Conservation (phyloP, 2,888 invertebrate genomes). For the Brenthis ino region DNA sequence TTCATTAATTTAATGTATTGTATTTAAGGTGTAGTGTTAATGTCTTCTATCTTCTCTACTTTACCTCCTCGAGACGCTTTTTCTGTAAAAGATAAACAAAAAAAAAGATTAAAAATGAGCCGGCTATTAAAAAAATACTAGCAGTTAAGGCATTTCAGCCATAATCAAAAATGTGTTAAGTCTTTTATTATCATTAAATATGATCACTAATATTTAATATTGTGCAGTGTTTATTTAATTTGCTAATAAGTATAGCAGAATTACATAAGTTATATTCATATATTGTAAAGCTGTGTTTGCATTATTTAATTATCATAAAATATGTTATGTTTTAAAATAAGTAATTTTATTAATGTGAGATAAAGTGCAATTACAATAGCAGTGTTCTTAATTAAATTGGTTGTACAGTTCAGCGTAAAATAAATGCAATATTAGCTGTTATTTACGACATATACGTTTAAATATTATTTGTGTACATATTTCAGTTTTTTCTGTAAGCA, state of each 20-base stretch:
- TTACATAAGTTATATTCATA: not conserved
- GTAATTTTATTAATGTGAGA: conserved; percentile 44
- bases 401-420: conserved; percentile 18
- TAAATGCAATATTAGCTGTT: conserved; percentile 22
- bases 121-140: not conserved
- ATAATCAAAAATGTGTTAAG: not conserved
- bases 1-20: not conserved
- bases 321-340: conserved; percentile 39
- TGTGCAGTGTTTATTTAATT: not conserved
- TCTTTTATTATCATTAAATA: conserved; percentile 1
- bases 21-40: not conserved
- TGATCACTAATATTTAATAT: not conserved
- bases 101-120: not conserved
- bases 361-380: conserved; percentile 9
- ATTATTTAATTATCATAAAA: not conserved
- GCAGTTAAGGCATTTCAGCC: conserved; percentile 7
- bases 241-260: conserved; percentile 11
- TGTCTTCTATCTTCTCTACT: conserved; percentile 49
- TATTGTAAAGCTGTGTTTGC: conserved; percentile 4
- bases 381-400: conserved; percentile 19
- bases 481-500: conserved; percentile 16
- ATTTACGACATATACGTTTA: conserved; percentile 20
- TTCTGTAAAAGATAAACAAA: conserved; percentile 85
- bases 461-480: conserved; percentile 17
- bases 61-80: conserved; percentile 91